Percentiles rank a stretch among this genome's conserved stretches.
These are phyloP conservation scores for Propithecus coquereli DNA, from an alignment of 2,113 vertebrate genomes.

Conservation along the genomic window DNA sequence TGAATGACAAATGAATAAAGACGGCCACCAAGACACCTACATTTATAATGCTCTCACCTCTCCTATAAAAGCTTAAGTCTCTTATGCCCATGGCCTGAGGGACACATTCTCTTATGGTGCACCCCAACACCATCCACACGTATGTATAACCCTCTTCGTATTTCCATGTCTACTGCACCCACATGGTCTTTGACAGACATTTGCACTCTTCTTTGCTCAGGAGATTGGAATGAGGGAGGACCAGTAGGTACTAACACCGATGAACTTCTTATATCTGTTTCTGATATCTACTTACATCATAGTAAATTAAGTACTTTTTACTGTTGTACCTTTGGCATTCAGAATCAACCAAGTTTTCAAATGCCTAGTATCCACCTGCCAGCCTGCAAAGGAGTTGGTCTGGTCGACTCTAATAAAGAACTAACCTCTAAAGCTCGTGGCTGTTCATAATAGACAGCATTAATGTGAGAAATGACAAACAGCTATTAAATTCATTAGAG, in stretches of 20 bases:
- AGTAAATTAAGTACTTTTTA: neutral
- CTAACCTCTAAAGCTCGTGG: neutral
- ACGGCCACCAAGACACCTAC: neutral
- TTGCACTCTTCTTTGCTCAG: neutral
- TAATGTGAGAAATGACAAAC: neutral
- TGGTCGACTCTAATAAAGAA: neutral
- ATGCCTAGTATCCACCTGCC: neutral
- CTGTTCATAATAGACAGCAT: neutral
- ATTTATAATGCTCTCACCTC: neutral
- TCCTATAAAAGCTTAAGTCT: neutral
- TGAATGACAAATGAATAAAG: neutral
- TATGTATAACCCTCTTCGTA: neutral
- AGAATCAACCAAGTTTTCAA: neutral
- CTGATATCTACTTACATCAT: neutral
- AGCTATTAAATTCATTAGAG: slow-evolving; percentile 8
- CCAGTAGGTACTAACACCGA: neutral
- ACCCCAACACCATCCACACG: neutral
- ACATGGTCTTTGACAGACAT: neutral
- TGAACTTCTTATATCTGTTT: neutral
- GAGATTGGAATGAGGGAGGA: neutral
- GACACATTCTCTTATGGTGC: too few species aligned
- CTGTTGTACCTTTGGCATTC: neutral
- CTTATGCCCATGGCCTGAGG: neutral
- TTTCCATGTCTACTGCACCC: neutral
- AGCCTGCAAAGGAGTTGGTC: neutral